Evolutionary conservation across 1,140 invertebrate genomes (phyloP), one percentile per base, ranked within the genome.

Genomic region (Ceratosolen solmsi): DNA sequence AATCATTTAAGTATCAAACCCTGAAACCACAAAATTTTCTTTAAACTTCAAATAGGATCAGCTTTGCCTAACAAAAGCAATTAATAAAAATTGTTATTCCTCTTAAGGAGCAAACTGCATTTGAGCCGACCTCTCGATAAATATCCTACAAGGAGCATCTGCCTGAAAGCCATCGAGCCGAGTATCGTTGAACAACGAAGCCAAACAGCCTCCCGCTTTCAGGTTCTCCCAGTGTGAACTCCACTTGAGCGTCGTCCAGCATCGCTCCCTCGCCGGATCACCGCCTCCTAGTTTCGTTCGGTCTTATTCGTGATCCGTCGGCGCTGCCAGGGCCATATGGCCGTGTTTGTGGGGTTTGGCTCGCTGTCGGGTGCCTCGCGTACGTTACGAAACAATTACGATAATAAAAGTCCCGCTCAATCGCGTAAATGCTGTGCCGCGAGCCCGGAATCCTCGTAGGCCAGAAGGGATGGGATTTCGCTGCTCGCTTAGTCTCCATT

Each of bases 321-420:
- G 2, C 51, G 80, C 74, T 77, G 58, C 78, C 82, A 80, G 51
- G 79, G 86, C 86, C 87, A 88, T 88, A 88, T 88, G 87, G 84
- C 82, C 79, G 68, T 86, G 84, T 87, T 88, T 87, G 84, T 82
- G 5, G 41, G 51, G 3, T n/a, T n/a, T 17, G 20, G 49, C 17
- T 81, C 80, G 63, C 65, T 33, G 63, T 76, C 76, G 84, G 84
- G 76, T 84, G 81, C 60, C 82, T 33, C 56, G 63, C 71, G 25
- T 82, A 86, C 87, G 88, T 89, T 87, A 86, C 86, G 82, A 87
- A 89, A 89, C 89, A 89, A 91, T 91, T 90, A 89, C 85, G 86
- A 87, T 87, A 86, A 87, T 89, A 82, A 82, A 82, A 77, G 38
- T 73, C 51, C 46, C 83, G 82, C 82, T 80, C 84, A 84, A 84